Conservation (phyloP, 2,888 invertebrate genomes). For the Hirtodrosophila trivittata region DNA sequence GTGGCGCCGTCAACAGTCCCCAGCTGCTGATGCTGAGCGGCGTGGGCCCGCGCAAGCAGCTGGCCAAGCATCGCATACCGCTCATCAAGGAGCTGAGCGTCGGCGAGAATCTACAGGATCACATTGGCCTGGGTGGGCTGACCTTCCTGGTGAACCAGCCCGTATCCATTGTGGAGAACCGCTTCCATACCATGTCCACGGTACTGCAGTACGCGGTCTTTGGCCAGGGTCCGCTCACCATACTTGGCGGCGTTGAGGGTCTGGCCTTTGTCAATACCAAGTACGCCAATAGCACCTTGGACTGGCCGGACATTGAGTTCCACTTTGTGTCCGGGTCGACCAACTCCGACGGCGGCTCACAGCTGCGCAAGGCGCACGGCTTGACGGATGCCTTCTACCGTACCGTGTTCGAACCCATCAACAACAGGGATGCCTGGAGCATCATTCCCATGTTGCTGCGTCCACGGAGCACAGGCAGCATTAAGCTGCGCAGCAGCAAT, state of each 20-base stretch:
- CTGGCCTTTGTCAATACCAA: conserved; percentile 95
- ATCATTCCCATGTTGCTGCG: conserved; percentile 93
- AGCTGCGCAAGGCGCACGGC: conserved; percentile 91
- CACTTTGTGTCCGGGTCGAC: conserved; percentile 95
- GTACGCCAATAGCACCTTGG: conserved; percentile 90
- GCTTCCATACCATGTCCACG: conserved; percentile 91
- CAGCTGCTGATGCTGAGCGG: conserved; percentile 97
- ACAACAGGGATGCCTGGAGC: conserved; percentile 92
- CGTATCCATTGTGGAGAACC: conserved; percentile 91
- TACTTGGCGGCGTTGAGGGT: conserved; percentile 94
- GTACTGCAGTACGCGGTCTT: conserved; percentile 93
- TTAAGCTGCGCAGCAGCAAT: conserved; percentile 91
- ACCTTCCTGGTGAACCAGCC: conserved; percentile 92
- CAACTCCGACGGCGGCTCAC: conserved; percentile 93
- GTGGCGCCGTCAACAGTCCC: conserved; percentile 96
- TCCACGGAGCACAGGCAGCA: conserved; percentile 92
- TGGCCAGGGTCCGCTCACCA: conserved; percentile 92
- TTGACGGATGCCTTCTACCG: conserved; percentile 90
- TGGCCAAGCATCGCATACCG: conserved; percentile 90
- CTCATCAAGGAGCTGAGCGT: conserved; percentile 92
- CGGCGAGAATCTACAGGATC: conserved; percentile 94
- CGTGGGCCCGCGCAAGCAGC: conserved; percentile 90
- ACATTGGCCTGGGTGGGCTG: conserved; percentile 93
- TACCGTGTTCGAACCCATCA: conserved; percentile 89
- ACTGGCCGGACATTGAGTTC: conserved; percentile 95